phyloP scores from a whole-genome alignment of 2,113 vertebrate species.

The Trogon melanurus region DNA sequence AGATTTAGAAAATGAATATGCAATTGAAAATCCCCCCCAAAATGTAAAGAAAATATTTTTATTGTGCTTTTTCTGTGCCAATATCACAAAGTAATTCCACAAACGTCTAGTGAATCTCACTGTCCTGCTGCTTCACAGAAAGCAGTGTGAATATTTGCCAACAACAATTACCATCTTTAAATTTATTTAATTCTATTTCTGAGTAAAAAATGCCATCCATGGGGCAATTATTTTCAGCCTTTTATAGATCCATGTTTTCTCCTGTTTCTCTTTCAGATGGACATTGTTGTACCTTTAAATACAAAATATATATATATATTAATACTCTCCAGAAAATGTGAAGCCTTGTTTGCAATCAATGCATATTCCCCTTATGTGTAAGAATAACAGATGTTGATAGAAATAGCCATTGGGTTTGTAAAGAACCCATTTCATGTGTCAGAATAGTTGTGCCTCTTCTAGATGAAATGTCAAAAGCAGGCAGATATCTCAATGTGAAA shows the following conservation, averaged over 20 bases:
- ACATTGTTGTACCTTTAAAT: conserved; percentile 57
- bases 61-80: conserved; percentile 10
- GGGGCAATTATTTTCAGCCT: not conserved
- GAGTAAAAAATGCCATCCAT: not conserved
- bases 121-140: conserved; percentile 26
- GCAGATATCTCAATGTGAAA: conserved; percentile 77
- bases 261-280: not conserved
- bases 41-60: conserved; percentile 31
- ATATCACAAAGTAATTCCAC: conserved; percentile 23
- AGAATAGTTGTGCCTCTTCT: conserved; percentile 72
- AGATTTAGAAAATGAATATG: conserved; percentile 32
- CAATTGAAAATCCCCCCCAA: conserved; percentile 10
- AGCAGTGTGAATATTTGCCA: not conserved
- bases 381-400: conserved; percentile 77
- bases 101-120: conserved; percentile 27
- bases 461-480: conserved; percentile 77
- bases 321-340: conserved; percentile 15
- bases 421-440: conserved; percentile 79
- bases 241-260: not conserved
- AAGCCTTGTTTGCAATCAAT: conserved; percentile 69
- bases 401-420: conserved; percentile 77
- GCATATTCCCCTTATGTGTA: conserved; percentile 67
- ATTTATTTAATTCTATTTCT: not conserved
- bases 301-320: conserved; percentile 39
- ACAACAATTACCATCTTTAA: not conserved